Percentiles rank a stretch among this genome's conserved stretches.
phyloP scores from a whole-genome alignment of 2,888 invertebrate genomes.

The Athalia rosae region DNA sequence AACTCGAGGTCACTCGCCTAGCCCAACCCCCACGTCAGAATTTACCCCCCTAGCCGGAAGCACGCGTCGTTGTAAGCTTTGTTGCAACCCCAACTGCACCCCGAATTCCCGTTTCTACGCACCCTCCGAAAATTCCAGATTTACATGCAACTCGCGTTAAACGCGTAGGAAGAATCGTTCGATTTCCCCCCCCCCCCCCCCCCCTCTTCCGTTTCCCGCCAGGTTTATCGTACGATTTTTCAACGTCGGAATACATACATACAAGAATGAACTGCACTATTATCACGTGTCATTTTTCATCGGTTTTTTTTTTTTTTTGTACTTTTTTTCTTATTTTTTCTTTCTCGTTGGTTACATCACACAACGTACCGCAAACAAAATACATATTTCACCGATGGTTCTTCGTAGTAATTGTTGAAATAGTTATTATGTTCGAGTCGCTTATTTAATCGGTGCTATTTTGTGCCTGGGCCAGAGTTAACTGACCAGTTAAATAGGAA shows the following conservation, averaged over 20 bases:
- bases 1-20: constrained; percentile 53
- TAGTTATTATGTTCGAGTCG: too few species aligned
- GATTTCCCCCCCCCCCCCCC: too few species aligned
- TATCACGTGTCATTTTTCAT: too few species aligned
- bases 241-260: background rate
- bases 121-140: constrained; percentile 25
- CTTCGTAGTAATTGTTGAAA: too few species aligned
- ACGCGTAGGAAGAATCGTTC: too few species aligned
- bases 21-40: constrained; percentile 38
- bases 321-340: too few species aligned
- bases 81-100: constrained; percentile 30
- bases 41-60: constrained; percentile 32
- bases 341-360: too few species aligned
- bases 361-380: too few species aligned
- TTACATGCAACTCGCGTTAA: background rate
- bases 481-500: constrained; percentile 26
- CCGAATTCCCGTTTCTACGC: background rate
- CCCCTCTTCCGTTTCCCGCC: too few species aligned
- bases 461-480: constrained; percentile 34
- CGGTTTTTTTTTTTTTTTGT: too few species aligned
- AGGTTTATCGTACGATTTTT: background rate
- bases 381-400: too few species aligned
- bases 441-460: constrained; percentile 11
- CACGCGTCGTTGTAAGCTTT: constrained; percentile 30
- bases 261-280: too few species aligned